These are phyloP conservation scores for Peromyscus aztecus DNA, from an alignment of 2,797 vertebrate genomes.

Conservation along the genomic window DNA sequence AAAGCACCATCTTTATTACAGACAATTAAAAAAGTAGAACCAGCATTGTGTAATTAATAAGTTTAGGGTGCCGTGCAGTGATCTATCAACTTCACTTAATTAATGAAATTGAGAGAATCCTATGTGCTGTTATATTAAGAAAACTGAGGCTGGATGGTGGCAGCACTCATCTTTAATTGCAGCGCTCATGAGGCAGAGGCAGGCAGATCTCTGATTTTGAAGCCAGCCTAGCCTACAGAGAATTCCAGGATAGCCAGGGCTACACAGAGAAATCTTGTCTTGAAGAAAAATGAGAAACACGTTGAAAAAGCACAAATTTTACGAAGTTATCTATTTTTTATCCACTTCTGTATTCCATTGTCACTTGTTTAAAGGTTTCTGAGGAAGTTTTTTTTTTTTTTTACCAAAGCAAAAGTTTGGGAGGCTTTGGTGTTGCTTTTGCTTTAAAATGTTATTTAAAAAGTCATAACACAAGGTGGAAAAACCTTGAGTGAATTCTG, in stretches of 20 bases:
- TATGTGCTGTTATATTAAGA: neutral
- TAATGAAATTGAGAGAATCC: neutral
- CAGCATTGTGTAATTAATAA: neutral
- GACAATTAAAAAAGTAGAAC: neutral
- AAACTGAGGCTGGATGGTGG: no score
- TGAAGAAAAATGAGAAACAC: neutral
- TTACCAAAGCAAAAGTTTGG: neutral
- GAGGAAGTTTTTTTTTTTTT: neutral
- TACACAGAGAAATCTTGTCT: no score
- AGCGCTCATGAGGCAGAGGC: no score
- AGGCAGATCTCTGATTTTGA: no score
- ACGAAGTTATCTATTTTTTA: neutral
- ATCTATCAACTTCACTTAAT: neutral
- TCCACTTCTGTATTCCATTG: neutral
- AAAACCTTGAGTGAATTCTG: neutral
- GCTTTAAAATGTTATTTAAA: no score
- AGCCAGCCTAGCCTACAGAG: no score
- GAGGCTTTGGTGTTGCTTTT: neutral
- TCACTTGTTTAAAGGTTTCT: neutral
- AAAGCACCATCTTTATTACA: neutral
- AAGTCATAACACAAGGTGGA: neutral
- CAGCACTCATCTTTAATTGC: no score
- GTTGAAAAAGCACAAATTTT: neutral
- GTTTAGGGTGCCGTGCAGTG: neutral
- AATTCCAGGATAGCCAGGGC: no score